phyloP scores from a whole-genome alignment of 2,797 vertebrate species.

The Falco berigora region DNA sequence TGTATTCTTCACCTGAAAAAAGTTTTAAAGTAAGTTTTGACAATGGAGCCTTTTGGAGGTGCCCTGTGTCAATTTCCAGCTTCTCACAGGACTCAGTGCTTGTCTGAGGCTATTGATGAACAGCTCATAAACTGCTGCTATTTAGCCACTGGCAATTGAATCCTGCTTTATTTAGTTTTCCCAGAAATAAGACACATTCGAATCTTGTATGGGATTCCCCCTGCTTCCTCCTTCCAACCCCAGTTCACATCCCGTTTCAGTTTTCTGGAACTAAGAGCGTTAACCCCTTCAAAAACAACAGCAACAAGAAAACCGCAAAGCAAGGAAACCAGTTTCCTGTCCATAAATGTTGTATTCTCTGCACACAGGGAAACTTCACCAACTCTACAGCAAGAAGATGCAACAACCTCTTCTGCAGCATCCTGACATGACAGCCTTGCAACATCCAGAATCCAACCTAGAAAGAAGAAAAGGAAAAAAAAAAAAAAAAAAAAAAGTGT shows the following conservation, averaged over 20 bases:
- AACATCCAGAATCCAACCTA: slow-evolving; percentile 10
- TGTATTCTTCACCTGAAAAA: neutral
- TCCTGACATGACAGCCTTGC: neutral
- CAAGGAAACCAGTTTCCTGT: neutral
- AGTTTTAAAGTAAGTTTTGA: neutral
- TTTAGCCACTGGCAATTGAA: neutral
- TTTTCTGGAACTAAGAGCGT: neutral
- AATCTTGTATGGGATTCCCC: neutral
- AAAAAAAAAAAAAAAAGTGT: too few relatives aligned
- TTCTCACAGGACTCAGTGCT: neutral
- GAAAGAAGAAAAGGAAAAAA: neutral
- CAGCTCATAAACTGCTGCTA: neutral
- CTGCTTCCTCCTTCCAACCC: neutral
- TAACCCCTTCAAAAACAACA: neutral
- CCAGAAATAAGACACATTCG: neutral
- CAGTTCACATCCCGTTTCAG: neutral
- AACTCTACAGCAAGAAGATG: neutral
- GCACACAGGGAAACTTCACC: neutral
- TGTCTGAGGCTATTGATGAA: neutral
- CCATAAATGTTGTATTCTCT: neutral
- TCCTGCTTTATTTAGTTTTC: neutral
- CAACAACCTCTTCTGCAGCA: neutral
- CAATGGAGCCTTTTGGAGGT: neutral
- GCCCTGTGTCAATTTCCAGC: neutral
- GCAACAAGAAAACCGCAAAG: neutral